Evolutionary conservation across 2,888 invertebrate genomes (phyloP), one percentile per base, ranked within the genome.

Genomic region (Ephialtes manifestator): DNA sequence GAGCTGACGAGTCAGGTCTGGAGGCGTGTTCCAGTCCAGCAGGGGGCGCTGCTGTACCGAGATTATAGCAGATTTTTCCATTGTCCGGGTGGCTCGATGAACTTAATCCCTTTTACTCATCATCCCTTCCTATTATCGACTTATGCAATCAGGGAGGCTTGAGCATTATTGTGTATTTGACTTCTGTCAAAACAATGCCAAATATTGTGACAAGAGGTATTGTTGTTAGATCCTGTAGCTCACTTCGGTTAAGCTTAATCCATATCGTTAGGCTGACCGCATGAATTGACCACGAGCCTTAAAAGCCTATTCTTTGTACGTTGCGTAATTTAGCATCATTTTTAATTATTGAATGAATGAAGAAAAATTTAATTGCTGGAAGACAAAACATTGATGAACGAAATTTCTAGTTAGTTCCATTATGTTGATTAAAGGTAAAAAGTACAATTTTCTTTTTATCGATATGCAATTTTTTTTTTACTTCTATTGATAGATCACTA

Each of bases 61-160:
- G 75, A 83, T 81, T 77, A 78, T 35, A 60, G 35, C 60, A 68
- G 77, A 58, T 84, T 77, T 70, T 20, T 48, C 31, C 20, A 63
- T 58, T 63, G 51, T 81, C 55, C 35, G 58, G 10, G 18, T 60
- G 83, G 46, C 55, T 39, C 46, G 51, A 51, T 71, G 35, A 46
- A 51, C 65, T 67, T 77, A 48, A 84, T 51, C 80, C 68, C 60
- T 58, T 18, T 20, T 13, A 10, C 43, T 63, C 67, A 20, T 80
- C 39, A 31, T 65, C 72, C 5, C 2, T 35, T 67, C 11, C 28
- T 31, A n/a, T 76, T 63, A 55, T 35, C 39, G 20, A 28, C 46
- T 65, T 72, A 35, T 24, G 71, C 35, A 67, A 72, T 60, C 20
- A 35, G 48, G 20, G 31, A 65, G 43, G 43, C 8, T 15, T 10